Evolutionary conservation across 2,888 invertebrate genomes (phyloP).

Genomic region (Heliconius hortense): DNA sequence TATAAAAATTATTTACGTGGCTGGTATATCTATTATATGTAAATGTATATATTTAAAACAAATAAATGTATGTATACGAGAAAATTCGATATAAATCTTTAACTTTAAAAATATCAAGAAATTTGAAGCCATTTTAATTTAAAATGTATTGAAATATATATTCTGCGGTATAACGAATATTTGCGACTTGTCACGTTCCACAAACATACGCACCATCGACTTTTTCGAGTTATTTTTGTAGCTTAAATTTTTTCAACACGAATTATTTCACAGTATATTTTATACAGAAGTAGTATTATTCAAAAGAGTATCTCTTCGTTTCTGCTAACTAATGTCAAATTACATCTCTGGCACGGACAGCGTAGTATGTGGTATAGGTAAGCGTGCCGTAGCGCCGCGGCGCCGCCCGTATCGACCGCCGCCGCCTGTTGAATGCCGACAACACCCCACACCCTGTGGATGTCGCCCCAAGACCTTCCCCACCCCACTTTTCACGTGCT

Average conservation of each 20-base stretch:
- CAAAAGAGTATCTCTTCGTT: not conserved
- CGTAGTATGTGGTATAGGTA: constrained; percentile 49
- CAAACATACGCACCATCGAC: not conserved
- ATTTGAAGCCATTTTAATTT: no score
- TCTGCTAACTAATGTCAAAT: not conserved
- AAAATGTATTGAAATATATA: not conserved
- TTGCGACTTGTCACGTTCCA: not conserved
- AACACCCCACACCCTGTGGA: constrained; percentile 51
- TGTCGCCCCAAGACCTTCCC: constrained; percentile 61
- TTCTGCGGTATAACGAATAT: not conserved
- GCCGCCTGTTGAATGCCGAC: constrained; percentile 80
- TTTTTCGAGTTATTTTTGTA: not conserved
- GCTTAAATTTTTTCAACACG: not conserved
- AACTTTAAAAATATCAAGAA: not conserved
- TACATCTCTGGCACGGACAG: constrained; percentile 4
- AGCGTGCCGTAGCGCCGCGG: constrained; percentile 66
- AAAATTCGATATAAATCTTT: not conserved
- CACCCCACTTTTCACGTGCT: constrained; percentile 77
- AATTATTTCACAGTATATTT: not conserved
- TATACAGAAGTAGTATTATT: not conserved
- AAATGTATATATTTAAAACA: not conserved
- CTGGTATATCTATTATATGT: not conserved
- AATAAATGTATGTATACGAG: not conserved
- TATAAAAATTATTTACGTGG: not conserved
- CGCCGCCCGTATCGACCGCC: constrained; percentile 76